These are phyloP conservation scores for Falco cherrug DNA, from an alignment of 2,797 vertebrate species.

Conservation along the genomic window DNA sequence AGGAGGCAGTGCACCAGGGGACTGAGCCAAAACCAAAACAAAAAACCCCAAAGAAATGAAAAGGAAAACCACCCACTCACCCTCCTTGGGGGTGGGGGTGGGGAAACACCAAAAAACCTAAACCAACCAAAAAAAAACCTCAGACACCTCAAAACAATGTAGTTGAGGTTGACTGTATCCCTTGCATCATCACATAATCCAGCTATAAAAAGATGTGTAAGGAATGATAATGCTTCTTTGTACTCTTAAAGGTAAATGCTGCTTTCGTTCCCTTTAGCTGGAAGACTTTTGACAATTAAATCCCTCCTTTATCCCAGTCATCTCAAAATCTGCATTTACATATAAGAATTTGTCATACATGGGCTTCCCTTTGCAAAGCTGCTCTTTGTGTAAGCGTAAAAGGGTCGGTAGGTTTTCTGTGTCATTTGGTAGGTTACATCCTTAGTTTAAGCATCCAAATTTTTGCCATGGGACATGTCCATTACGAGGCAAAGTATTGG, in stretches of 20 bases:
- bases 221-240: neutral
- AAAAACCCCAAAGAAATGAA: neutral
- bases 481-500: accelerated
- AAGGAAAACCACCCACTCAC: neutral
- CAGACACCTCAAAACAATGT: neutral
- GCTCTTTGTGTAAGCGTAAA: neutral
- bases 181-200: neutral
- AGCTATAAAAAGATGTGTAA: neutral
- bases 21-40: neutral
- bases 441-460: neutral
- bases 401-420: neutral
- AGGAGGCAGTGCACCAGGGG: neutral
- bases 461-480: neutral
- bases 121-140: neutral
- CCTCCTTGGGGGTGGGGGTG: no score
- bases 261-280: neutral
- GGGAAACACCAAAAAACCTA: neutral
- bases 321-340: neutral
- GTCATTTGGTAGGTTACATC: neutral
- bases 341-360: neutral
- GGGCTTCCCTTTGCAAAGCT: neutral
- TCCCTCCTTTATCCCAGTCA: neutral
- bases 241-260: neutral
- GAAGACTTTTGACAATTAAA: neutral
- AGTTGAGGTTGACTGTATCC: neutral